A percentile compares a stretch with the other conserved stretches of the same genome.
phyloP scores from a whole-genome alignment of 2,113 vertebrate species.

The Saguinus midas region DNA sequence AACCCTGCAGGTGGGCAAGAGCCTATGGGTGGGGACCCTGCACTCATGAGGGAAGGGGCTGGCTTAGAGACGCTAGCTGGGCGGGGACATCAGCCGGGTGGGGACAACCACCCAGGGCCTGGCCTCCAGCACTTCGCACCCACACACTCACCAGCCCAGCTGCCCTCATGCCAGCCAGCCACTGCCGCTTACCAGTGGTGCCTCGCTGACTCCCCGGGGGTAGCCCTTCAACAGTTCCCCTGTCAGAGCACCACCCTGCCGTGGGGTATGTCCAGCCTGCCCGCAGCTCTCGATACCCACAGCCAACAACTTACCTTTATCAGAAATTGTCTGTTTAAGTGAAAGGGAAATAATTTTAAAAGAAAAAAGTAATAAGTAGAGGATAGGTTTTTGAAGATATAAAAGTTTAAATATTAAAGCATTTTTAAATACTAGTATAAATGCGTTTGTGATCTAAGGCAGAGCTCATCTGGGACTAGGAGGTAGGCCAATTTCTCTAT shows the following conservation, averaged over 20 bases:
- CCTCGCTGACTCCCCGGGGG: conserved; percentile 44
- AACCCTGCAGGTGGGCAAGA: neutral
- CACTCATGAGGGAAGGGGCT: neutral
- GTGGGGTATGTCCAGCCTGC: conserved; percentile 52
- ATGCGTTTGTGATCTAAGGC: neutral
- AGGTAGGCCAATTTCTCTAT: neutral
- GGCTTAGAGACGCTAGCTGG: neutral
- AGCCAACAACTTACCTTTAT: neutral
- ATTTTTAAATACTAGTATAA: neutral
- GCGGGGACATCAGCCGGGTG: too few relatives aligned
- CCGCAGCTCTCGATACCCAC: neutral
- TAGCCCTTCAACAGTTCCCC: conserved; percentile 55
- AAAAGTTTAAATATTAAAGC: neutral
- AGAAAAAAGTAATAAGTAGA: neutral
- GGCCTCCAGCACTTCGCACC: too few relatives aligned
- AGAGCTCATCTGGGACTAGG: neutral
- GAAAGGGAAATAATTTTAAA: conserved; percentile 23
- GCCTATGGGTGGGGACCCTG: neutral
- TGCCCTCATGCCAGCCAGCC: neutral
- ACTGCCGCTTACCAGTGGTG: conserved; percentile 67
- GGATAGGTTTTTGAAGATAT: neutral
- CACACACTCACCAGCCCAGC: too few relatives aligned
- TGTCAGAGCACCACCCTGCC: conserved; percentile 75
- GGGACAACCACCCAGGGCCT: too few relatives aligned
- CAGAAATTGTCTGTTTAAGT: conserved; percentile 16